These are phyloP conservation scores for Ophthalmolycus amberensis DNA, from an alignment of 2,113 vertebrate species.

Conservation along the genomic window DNA sequence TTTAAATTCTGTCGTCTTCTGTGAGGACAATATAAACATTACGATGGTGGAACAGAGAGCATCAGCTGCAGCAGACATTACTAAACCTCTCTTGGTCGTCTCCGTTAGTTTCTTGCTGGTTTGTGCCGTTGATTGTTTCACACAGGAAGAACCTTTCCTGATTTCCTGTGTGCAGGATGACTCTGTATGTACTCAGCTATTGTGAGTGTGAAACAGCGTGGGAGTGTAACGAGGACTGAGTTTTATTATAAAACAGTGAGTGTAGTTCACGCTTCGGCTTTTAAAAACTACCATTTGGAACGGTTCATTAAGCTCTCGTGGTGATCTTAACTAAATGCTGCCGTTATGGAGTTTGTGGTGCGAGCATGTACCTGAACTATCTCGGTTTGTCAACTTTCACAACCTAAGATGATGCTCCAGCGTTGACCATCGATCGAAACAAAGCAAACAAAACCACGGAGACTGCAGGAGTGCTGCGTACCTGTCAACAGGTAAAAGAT, in stretches of 20 bases:
- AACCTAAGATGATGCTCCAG: neutral
- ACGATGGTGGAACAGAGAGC: neutral
- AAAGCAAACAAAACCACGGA: neutral
- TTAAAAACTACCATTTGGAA: neutral
- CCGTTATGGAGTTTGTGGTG: no score
- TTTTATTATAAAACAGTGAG: neutral
- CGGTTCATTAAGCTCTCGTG: neutral
- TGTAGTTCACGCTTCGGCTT: neutral
- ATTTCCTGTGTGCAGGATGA: no score
- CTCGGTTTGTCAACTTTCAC: no score
- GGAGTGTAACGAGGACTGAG: neutral
- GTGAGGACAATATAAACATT: slow-evolving; percentile 10
- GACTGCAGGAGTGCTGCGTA: no score
- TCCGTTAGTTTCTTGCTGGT: neutral
- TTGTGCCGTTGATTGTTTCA: slow-evolving; percentile 1
- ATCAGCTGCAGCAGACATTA: neutral
- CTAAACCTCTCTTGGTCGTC: slow-evolving; percentile 7
- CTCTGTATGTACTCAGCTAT: neutral
- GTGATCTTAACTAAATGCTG: neutral
- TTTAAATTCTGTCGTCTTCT: slow-evolving; percentile 25
- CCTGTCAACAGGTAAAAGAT: neutral
- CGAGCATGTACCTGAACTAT: neutral
- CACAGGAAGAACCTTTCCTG: no score
- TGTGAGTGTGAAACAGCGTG: neutral
- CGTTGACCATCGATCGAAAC: neutral